phyloP scores from a whole-genome alignment of 2,113 vertebrate genomes.

The Ardeotis arabs region DNA sequence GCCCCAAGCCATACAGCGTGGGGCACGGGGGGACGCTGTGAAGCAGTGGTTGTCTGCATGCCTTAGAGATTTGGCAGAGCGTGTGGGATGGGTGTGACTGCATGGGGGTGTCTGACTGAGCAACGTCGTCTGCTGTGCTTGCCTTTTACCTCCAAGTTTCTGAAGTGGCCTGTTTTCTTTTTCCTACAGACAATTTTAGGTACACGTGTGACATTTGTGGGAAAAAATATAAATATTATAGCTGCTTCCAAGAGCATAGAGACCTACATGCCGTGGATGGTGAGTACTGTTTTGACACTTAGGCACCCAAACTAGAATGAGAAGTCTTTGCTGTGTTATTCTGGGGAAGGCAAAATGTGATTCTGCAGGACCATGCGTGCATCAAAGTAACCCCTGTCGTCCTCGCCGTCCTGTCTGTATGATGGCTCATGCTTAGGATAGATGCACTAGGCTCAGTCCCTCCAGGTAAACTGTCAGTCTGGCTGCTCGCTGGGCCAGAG shows the following conservation, averaged over 20 bases:
- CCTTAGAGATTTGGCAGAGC: background rate
- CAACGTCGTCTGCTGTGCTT: background rate
- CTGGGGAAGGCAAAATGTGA: background rate
- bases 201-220: slow-evolving; percentile 98
- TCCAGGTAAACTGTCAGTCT: background rate
- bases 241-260: slow-evolving; percentile 98
- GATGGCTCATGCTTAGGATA: background rate
- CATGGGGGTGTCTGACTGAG: too few species aligned
- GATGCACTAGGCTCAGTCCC: background rate
- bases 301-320: background rate
- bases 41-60: background rate
- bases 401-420: background rate
- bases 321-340: background rate
- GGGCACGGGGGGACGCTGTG: accelerated
- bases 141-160: background rate
- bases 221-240: slow-evolving; percentile 99
- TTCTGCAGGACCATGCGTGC: background rate
- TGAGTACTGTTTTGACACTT: slow-evolving; percentile 73
- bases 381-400: background rate
- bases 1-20: accelerated
- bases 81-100: background rate
- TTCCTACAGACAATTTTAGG: slow-evolving; percentile 90
- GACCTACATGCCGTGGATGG: slow-evolving; percentile 97
- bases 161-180: slow-evolving; percentile 29
- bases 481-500: background rate